Evolutionary conservation across 2,888 invertebrate genomes (phyloP), one percentile per base, ranked within the genome.

Genomic region (Scrobipalpa atriplicella): DNA sequence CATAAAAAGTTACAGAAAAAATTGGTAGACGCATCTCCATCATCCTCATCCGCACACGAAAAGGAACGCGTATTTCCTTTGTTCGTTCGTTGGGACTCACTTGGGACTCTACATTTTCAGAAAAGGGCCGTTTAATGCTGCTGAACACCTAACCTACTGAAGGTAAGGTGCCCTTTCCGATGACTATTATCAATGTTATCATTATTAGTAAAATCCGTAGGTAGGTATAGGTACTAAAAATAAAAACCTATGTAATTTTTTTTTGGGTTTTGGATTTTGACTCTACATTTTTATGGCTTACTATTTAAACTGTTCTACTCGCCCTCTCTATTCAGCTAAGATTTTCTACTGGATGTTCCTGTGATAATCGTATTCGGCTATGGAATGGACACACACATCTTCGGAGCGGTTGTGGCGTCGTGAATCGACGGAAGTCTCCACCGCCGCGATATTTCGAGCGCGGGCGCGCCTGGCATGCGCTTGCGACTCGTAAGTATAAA

Each of bases 381-480:
- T 38, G 13, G 71, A 69, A 70, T 80, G 81, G 76, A 75, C 75
- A 80, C 76, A 69, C 72, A 70, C 71, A 60, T 64, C 63, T 69
- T 71, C 78, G 29, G n/a, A 77, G 75, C 71, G 72, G 71, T 69
- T 73, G 78, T 75, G 73, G 71, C 76, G 58, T 21, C n/a, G 67
- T 85, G 85, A 87, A 91, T 88, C 87, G 80, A 83, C 89, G 90
- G 90, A 90, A 90, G 90, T 90, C 81, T 85, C 80, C 86, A 75
- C 81, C 82, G 82, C 83, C 81, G 83, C 82, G 89, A 86, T 91
- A 90, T 90, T 91, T 91, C 85, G 84, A 90, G 89, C 85, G 56
- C 29, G 81, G 84, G 83, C 85, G 82, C 83, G 85, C 80, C 76
- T 78, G 70, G 81, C 75, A 85, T 84, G 66, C 77, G 81, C 75